These are phyloP conservation scores for Campoletis raptor DNA, from an alignment of 2,888 invertebrate genomes.

Conservation along the genomic window DNA sequence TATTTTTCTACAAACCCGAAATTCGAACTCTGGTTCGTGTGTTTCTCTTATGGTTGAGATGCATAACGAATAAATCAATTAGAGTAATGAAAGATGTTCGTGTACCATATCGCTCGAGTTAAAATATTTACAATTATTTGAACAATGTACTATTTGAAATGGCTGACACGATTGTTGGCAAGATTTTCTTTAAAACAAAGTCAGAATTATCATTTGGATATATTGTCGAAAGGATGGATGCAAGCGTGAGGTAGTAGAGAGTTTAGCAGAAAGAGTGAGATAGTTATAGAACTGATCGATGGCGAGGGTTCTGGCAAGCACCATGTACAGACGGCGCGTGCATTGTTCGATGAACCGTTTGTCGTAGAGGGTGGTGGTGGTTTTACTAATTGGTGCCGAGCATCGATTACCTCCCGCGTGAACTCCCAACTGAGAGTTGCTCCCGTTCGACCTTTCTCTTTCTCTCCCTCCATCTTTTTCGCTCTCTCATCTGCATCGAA, in stretches of 20 bases:
- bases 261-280: constrained; percentile 34
- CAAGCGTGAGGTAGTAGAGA: constrained; percentile 27
- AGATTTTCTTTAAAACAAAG: neutral
- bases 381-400: constrained; percentile 81
- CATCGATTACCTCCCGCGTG: constrained; percentile 77
- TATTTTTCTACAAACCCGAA: neutral
- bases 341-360: constrained; percentile 79
- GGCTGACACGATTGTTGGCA: neutral
- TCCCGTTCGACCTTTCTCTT: constrained; percentile 50
- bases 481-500: constrained; percentile 45
- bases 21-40: neutral
- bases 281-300: constrained; percentile 74
- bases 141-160: neutral
- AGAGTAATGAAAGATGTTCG: neutral
- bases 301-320: constrained; percentile 68
- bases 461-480: neutral
- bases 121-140: neutral
- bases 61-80: neutral
- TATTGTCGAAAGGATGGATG: constrained; percentile 13
- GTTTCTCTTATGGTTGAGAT: neutral
- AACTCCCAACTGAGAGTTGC: constrained; percentile 61
- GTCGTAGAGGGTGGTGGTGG: constrained; percentile 71
- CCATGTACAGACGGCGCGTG: constrained; percentile 70
- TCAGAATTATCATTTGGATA: neutral
- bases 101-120: neutral